These are phyloP conservation scores for Platypus cylindrus DNA, from an alignment of 2,888 invertebrate genomes.

Conservation along the genomic window DNA sequence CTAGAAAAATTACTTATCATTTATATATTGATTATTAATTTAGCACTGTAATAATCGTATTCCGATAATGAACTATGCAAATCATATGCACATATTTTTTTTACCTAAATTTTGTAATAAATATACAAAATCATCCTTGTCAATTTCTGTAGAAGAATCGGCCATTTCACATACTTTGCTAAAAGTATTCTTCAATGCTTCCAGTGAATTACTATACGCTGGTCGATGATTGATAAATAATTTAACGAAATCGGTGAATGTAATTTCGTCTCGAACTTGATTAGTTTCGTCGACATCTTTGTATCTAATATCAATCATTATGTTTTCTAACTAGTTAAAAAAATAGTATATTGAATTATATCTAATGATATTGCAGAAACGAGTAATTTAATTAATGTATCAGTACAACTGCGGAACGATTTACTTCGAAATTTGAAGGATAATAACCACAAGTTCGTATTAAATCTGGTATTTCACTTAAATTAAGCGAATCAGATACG, in stretches of 20 bases:
- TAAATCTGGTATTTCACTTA: conserved; percentile 56
- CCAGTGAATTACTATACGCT: conserved; percentile 40
- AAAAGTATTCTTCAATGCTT: conserved; percentile 39
- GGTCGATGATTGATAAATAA: conserved; percentile 55
- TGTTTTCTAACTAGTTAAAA: conserved; percentile 44
- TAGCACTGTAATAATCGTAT: too few relatives aligned
- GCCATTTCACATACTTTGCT: conserved; percentile 24
- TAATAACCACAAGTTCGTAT: conserved; percentile 65
- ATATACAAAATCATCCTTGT: conserved; percentile 21
- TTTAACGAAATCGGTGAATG: conserved; percentile 53
- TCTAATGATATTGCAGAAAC: background rate
- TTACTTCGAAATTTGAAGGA: conserved; percentile 60
- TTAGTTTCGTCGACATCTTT: conserved; percentile 38
- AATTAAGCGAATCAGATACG: conserved; percentile 47
- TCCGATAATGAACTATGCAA: too few relatives aligned
- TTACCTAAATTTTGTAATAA: conserved; percentile 20
- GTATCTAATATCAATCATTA: conserved; percentile 45
- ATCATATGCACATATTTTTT: too few relatives aligned
- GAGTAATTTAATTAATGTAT: background rate
- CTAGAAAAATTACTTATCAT: too few relatives aligned
- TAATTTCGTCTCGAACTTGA: conserved; percentile 40
- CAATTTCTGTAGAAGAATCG: conserved; percentile 16
- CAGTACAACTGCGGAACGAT: background rate
- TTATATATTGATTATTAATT: too few relatives aligned
- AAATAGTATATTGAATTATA: background rate